These are phyloP conservation scores for Sclerodermus sp. DNA, from an alignment of 2,888 invertebrate species.

Conservation along the genomic window DNA sequence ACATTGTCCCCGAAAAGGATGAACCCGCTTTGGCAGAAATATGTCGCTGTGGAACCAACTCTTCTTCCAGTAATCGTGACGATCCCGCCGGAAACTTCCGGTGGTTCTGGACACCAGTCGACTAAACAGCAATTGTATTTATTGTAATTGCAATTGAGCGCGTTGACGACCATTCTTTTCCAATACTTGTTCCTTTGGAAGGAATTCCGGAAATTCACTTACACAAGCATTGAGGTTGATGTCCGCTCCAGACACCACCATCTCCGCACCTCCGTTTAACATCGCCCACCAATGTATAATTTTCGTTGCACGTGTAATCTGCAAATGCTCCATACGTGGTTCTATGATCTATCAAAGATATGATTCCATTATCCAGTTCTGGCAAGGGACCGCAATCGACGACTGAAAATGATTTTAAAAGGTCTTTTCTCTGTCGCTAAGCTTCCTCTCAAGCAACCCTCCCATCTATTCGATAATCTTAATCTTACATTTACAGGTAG, in stretches of 20 bases:
- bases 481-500: slow-evolving; percentile 80
- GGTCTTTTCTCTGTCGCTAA: too few species aligned
- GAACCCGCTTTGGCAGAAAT: slow-evolving; percentile 81
- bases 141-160: background rate
- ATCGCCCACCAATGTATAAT: slow-evolving; percentile 81
- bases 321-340: slow-evolving; percentile 81
- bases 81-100: slow-evolving; percentile 74
- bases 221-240: slow-evolving; percentile 77
- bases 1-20: slow-evolving; percentile 81
- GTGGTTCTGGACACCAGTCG: slow-evolving; percentile 87
- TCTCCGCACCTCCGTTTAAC: slow-evolving; percentile 73
- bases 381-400: slow-evolving; percentile 77
- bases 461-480: too few species aligned
- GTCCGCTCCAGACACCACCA: slow-evolving; percentile 76
- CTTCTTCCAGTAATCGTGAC: slow-evolving; percentile 73
- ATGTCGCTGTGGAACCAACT: slow-evolving; percentile 79
- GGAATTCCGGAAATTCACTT: slow-evolving; percentile 28
- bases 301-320: slow-evolving; percentile 77
- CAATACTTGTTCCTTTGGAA: too few species aligned
- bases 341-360: slow-evolving; percentile 68
- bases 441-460: too few species aligned
- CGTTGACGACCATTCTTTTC: background rate
- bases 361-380: slow-evolving; percentile 72
- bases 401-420: slow-evolving; percentile 60
- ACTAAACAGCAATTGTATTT: slow-evolving; percentile 47